phyloP scores from a whole-genome alignment of 1,140 invertebrate genomes.

The Bombus confusus region DNA sequence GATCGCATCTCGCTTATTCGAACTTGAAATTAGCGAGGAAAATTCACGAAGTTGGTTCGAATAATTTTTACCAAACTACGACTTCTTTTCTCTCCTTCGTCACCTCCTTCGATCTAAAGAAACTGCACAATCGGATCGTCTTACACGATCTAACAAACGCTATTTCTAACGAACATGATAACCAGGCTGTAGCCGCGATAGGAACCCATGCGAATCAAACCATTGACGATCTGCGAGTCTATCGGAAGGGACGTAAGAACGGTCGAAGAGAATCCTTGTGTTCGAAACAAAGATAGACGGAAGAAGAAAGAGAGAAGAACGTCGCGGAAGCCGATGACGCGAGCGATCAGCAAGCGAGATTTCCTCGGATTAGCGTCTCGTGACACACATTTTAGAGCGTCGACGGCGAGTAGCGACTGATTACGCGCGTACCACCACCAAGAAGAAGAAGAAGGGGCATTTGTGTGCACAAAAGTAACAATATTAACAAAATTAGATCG shows the following conservation, averaged over 20 bases:
- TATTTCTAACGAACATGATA: not conserved
- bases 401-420: not conserved
- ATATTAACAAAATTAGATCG: too few relatives aligned
- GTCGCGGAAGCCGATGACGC: not conserved
- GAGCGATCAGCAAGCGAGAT: not conserved
- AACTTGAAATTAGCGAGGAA: too few relatives aligned
- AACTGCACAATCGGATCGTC: not conserved
- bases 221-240: not conserved
- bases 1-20: too few relatives aligned
- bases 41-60: not conserved
- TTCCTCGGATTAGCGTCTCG: not conserved
- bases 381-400: slow-evolving; percentile 13
- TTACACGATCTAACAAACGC: not conserved
- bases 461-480: not conserved
- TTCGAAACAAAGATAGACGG: not conserved
- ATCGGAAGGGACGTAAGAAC: not conserved
- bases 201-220: not conserved
- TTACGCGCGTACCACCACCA: not conserved
- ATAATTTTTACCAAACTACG: not conserved
- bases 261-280: not conserved
- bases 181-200: not conserved
- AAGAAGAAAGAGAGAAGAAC: not conserved
- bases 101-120: not conserved
- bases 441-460: not conserved
- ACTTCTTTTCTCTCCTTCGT: not conserved